Evolutionary conservation across 2,113 vertebrate genomes (phyloP).

Genomic region (Lycocorax pyrrhopterus): DNA sequence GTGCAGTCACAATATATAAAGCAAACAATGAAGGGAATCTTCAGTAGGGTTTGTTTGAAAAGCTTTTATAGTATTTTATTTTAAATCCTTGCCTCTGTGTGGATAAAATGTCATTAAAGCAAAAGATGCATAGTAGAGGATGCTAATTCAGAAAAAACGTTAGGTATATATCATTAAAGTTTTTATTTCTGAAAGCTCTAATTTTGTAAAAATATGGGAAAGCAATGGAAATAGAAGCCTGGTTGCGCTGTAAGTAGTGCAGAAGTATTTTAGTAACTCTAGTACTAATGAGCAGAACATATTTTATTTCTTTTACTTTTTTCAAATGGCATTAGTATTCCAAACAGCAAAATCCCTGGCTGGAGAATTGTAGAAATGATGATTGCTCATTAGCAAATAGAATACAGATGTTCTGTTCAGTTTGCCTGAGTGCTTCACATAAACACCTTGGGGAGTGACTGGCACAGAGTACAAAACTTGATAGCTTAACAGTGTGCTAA

Average conservation of each 20-base stretch:
- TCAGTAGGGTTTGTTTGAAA: background rate
- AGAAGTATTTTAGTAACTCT: conserved; percentile 32
- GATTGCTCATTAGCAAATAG: conserved; percentile 78
- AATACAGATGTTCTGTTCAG: conserved; percentile 78
- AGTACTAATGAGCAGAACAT: conserved; percentile 25
- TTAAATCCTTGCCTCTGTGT: background rate
- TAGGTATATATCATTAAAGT: background rate
- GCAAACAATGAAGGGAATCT: background rate
- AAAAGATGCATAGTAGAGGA: background rate
- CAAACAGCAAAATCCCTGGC: conserved; percentile 66
- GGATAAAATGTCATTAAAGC: conserved; percentile 10
- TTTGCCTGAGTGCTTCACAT: conserved; percentile 68
- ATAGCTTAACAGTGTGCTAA: background rate
- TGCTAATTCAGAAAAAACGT: background rate
- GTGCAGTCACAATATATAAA: background rate
- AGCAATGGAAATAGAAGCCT: background rate
- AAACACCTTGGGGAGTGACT: conserved; percentile 69
- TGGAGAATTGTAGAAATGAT: conserved; percentile 75
- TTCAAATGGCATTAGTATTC: conserved; percentile 73
- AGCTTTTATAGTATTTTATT: background rate
- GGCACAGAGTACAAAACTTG: conserved; percentile 40
- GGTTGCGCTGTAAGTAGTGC: background rate
- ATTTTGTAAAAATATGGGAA: conserved; percentile 10
- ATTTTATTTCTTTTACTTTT: conserved; percentile 1
- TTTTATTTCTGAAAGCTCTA: conserved; percentile 28